Evolutionary conservation across 2,888 invertebrate genomes (phyloP), one percentile per base, ranked within the genome.

Genomic region (Hirtodrosophila trivittata): DNA sequence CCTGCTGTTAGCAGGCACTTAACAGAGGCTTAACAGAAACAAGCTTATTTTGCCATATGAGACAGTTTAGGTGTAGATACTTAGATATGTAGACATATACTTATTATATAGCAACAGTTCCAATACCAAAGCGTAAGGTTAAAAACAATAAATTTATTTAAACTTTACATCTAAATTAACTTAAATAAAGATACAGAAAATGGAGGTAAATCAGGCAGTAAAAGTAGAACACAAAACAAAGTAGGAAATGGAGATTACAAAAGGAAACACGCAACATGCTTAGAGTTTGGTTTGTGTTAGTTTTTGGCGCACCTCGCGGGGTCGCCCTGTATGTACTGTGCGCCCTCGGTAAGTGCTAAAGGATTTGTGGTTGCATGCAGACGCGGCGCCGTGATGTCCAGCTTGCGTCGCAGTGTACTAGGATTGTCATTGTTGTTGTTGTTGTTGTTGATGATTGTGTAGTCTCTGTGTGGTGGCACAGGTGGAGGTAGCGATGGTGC

Each of bases 351-450:
- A 66, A 92, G 91, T 50, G 91, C 92, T 88, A 91, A 91, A 58
- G 92, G 92, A 89, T 93, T 93, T 72, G 93, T 93, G 66, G 93
- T 93, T 42, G 92, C 93, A 70, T 92, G 90, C 75, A 93, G 89
- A 82, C 91, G 91, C 65, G 91, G 91, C 71, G 92, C 92, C 51
- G 92, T 92, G 72, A 93, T 93, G 84, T 91, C 91, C 74, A 92
- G 78, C 87, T 88, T 90, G 73, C 89, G 87, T 67, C 88, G 89
- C 71, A 80, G 63, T 62, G 88, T 86, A 64, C 68, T 70, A 88
- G 66, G 55, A 21, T 45, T 58, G 12, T 46, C 59, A 13, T 21
- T 56, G 1, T 51, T 58, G 45, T 54, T 49, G 41, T 56, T 72
- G 56, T 78, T 68, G 46, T 59, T 66, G 35, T 55, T 57, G 46